Conservation (phyloP, 1,140 invertebrate genomes). For the Procambarus clarkii region DNA sequence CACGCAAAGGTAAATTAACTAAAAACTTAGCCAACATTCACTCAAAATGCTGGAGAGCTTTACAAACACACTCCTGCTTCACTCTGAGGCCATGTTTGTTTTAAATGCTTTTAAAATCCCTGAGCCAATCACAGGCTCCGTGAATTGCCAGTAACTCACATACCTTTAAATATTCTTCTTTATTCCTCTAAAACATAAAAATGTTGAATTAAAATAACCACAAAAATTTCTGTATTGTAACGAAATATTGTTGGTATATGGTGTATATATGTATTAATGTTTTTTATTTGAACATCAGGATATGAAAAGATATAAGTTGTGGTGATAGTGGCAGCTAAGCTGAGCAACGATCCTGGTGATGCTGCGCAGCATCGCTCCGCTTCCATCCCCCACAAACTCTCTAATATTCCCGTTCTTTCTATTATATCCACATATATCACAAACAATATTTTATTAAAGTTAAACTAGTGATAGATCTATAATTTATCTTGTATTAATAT, state of each 20-base stretch:
- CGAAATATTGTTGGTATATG: not conserved
- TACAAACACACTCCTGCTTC: not conserved
- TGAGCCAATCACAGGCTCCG: slow-evolving; percentile 48
- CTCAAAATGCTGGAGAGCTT: slow-evolving; percentile 23
- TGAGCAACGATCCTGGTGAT: slow-evolving; percentile 6
- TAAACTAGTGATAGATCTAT: too few species aligned
- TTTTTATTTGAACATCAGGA: too few species aligned
- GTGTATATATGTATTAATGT: not conserved
- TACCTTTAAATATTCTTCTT: not conserved
- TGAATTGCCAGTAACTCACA: not conserved
- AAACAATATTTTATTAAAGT: too few species aligned
- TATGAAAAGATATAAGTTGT: too few species aligned
- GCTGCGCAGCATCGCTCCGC: not conserved
- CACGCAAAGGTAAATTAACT: slow-evolving; percentile 28
- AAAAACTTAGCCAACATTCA: slow-evolving; percentile 8
- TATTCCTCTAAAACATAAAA: not conserved
- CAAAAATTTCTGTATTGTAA: not conserved
- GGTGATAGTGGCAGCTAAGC: not conserved
- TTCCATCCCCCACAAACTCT: not conserved
- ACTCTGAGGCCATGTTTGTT: slow-evolving; percentile 68
- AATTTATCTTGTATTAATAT: too few species aligned
- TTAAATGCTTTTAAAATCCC: slow-evolving; percentile 69
- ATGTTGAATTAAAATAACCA: not conserved
- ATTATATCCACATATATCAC: not conserved
- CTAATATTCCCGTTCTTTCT: not conserved